phyloP scores from a whole-genome alignment of 2,888 invertebrate genomes.

The Limnephilus lunatus region DNA sequence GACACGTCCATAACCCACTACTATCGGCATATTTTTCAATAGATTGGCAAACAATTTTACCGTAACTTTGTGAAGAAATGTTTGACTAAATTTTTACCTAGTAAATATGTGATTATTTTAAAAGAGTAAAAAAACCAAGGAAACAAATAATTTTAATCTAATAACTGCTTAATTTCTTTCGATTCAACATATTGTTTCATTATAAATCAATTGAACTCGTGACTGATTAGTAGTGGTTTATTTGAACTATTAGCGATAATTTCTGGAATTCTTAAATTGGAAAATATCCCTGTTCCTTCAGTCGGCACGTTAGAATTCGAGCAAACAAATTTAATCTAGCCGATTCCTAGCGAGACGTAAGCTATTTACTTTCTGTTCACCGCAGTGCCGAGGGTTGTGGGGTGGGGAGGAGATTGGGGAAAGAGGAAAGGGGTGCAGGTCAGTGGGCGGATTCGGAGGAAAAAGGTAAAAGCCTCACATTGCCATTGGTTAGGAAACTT shows the following conservation, averaged over 20 bases:
- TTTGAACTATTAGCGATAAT: neutral
- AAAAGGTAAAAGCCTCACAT: neutral
- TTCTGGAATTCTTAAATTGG: neutral
- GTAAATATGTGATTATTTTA: too few relatives aligned
- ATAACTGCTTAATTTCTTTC: too few relatives aligned
- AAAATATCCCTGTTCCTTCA: neutral
- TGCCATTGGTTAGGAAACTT: neutral
- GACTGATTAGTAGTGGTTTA: neutral
- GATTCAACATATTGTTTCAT: neutral
- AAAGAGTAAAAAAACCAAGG: too few relatives aligned
- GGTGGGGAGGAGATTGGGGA: neutral
- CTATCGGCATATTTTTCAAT: too few relatives aligned
- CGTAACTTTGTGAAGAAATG: too few relatives aligned
- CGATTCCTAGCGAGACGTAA: constrained; percentile 18
- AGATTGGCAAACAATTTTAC: too few relatives aligned
- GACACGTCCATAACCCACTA: too few relatives aligned
- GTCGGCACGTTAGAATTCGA: neutral
- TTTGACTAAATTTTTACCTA: too few relatives aligned
- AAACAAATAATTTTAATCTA: too few relatives aligned
- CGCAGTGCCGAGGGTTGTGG: neutral
- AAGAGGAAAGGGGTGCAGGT: neutral
- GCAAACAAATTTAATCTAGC: constrained; percentile 29
- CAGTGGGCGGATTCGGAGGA: neutral
- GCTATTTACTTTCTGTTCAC: constrained; percentile 12
- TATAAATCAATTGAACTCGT: neutral